A percentile compares a stretch with the other conserved stretches of the same genome.
Conservation (phyloP, 2,797 vertebrate genomes). For the Poecilia velifera region DNA sequence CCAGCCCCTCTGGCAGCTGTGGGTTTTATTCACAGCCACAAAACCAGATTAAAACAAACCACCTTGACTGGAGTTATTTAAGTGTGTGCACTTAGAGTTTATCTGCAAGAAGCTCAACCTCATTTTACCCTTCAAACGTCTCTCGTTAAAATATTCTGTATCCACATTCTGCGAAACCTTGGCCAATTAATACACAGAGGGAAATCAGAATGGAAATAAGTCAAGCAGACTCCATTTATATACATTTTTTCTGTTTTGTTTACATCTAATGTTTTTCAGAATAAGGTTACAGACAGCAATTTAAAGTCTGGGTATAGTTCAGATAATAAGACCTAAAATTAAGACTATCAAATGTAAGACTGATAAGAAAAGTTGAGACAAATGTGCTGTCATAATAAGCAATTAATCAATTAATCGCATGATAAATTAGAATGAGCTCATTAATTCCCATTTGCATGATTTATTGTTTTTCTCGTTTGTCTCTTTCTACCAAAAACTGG, state of each 20-base stretch:
- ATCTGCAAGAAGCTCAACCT: conserved; percentile 37
- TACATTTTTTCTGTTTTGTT: background rate
- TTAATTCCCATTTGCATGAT: too few relatives aligned
- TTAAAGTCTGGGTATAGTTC: background rate
- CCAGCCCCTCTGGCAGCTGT: conserved; percentile 26
- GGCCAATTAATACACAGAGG: background rate
- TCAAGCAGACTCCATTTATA: background rate
- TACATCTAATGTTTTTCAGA: background rate
- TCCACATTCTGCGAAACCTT: conserved; percentile 20
- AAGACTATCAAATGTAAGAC: too few relatives aligned
- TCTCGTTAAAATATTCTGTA: conserved; percentile 9
- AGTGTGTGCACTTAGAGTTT: conserved; percentile 23
- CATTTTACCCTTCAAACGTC: conserved; percentile 30
- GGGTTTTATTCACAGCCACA: conserved; percentile 36
- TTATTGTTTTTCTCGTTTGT: too few relatives aligned
- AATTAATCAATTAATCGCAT: too few relatives aligned
- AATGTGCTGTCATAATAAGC: too few relatives aligned
- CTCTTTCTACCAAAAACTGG: too few relatives aligned
- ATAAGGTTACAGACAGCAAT: background rate
- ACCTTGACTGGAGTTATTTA: conserved; percentile 6
- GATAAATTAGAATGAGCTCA: too few relatives aligned
- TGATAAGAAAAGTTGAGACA: too few relatives aligned
- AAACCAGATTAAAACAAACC: conserved; percentile 53
- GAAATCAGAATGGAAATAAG: background rate
- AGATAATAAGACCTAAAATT: too few relatives aligned